These are phyloP conservation scores for Bombus vancouverensis DNA, from an alignment of 1,140 invertebrate genomes.

Conservation along the genomic window DNA sequence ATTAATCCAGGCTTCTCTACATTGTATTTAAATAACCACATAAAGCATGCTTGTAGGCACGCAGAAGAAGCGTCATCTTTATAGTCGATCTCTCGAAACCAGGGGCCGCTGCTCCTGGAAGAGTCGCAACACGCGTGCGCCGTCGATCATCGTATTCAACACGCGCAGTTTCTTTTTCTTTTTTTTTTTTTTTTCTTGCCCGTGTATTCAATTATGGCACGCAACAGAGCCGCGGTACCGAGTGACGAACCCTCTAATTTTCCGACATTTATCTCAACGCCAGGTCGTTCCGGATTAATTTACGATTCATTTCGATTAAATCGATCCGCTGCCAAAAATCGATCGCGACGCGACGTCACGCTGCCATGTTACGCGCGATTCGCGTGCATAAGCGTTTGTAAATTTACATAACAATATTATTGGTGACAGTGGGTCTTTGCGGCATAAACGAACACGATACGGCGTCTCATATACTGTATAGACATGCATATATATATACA, in stretches of 20 bases:
- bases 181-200: too few species aligned
- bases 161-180: background rate
- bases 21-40: background rate
- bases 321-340: constrained; percentile 24
- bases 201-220: constrained; percentile 27
- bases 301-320: background rate
- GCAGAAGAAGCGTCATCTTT: background rate
- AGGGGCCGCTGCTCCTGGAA: background rate
- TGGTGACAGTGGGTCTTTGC: constrained; percentile 62
- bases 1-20: background rate
- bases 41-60: background rate
- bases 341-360: constrained; percentile 5
- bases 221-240: background rate
- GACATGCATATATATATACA: background rate
- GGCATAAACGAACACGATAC: constrained; percentile 71
- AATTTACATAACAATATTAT: constrained; percentile 79
- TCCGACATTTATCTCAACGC: constrained; percentile 43
- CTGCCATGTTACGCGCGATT: background rate
- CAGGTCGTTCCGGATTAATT: background rate
- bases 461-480: background rate
- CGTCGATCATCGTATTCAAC: background rate
- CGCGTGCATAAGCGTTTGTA: background rate
- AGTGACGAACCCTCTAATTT: constrained; percentile 25
- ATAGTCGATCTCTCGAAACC: background rate
- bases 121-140: background rate